Conservation (phyloP, 1,140 invertebrate species). For the Pseudachorutes palmiensis region DNA sequence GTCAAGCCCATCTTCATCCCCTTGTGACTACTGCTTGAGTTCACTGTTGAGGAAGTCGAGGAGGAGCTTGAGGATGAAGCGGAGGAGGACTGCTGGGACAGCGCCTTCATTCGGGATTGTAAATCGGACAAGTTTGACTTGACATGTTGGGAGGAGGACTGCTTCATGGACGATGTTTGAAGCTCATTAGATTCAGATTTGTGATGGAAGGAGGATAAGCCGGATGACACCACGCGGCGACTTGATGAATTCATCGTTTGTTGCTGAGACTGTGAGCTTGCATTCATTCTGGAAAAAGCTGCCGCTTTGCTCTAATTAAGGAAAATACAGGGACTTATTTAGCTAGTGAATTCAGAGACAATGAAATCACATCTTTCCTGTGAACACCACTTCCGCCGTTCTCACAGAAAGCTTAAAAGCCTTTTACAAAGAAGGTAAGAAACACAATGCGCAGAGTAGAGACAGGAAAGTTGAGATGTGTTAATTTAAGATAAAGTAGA, state of each 20-base stretch:
- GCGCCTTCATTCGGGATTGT: constrained; percentile 61
- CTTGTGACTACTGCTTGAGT: constrained; percentile 19
- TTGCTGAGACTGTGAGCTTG: constrained; percentile 31
- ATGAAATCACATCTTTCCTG: too few relatives aligned
- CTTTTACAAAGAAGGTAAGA: too few relatives aligned
- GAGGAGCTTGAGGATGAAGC: constrained; percentile 41
- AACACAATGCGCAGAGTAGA: too few relatives aligned
- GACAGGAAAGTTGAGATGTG: neutral
- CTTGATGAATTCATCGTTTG: constrained; percentile 31
- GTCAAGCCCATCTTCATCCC: constrained; percentile 20
- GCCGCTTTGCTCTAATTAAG: constrained; percentile 37
- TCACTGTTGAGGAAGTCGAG: constrained; percentile 40
- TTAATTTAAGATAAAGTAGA: constrained; percentile 13
- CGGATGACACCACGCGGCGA: constrained; percentile 21
- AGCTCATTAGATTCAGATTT: constrained; percentile 32
- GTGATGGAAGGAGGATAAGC: constrained; percentile 29
- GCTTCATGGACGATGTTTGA: constrained; percentile 24
- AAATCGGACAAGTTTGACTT: constrained; percentile 66
- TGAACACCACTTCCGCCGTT: too few relatives aligned
- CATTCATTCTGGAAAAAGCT: constrained; percentile 31
- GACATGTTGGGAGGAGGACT: constrained; percentile 42
- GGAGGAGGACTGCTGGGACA: constrained; percentile 43
- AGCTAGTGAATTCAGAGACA: too few relatives aligned
- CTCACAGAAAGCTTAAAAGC: too few relatives aligned
- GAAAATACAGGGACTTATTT: neutral